Base-by-base conservation (phyloP, 2,113 vertebrate species). In the Dicrurus megarhynchus region DNA sequence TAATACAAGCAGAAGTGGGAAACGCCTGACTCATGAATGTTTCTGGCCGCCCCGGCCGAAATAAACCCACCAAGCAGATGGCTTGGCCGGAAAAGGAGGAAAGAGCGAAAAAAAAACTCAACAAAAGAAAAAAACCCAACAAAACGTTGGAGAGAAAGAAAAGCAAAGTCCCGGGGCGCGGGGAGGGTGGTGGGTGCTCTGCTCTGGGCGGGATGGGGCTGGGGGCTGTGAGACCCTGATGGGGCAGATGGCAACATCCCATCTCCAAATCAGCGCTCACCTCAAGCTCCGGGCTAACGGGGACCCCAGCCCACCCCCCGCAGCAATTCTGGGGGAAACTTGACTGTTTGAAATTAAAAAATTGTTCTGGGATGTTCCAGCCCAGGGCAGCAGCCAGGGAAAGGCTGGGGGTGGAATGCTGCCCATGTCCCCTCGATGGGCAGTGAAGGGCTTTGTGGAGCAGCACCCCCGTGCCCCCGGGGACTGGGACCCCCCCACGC, bases 1-100 rank as follows among this genome's bases (percentile, higher is more conserved):
- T 91, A 93, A 90, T 0, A 89, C 87, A 56, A 90, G 93, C 93
- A 97, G 88, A 91, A 96, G 94, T 93, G 92, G 94, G 94, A 96
- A 97, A 77, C 7, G 93, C 74, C 91, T 96, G 91, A 96, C 94
- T 97, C 94, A 96, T 85, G 56, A 37, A 19, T 59, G 75, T 59
- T 90, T 78, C 83, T 94, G 94, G 59, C 86, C 26, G 56, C 67
- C 39, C 87, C 42, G 33, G 87, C 69, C 12, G 78, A 80, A 89
- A 87, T 7, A 71, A 94, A 94, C 89, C 89, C 93, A 90, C 82
- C 71, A 1, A 71, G 50, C 93, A 92, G 95, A 94, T 90, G 95
- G 91, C 28, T 94, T 78, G 94, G 81, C 92, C 65, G 91, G 90
- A 96, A 97, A 90, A 79, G 63, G 64, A 90, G 70, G 71, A 39